A percentile compares a stretch with the other conserved stretches of the same genome.
Conservation (phyloP, 2,797 vertebrate genomes). For the Decapterus maruadsi region DNA sequence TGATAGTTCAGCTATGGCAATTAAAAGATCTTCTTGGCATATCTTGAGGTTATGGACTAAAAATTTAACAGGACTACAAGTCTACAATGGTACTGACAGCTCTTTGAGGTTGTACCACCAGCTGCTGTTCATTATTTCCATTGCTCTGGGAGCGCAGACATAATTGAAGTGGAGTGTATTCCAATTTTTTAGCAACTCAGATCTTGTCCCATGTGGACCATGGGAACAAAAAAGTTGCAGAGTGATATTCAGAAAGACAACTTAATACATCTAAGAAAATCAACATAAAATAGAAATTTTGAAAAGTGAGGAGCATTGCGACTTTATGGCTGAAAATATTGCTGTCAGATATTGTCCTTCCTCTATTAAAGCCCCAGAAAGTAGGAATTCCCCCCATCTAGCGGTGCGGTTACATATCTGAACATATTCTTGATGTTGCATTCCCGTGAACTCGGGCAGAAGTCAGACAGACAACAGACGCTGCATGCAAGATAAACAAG, state of each 20-base stretch:
- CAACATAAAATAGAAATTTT: background rate
- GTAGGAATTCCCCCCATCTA: no score
- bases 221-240: background rate
- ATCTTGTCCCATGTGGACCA: background rate
- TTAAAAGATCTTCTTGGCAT: slow-evolving; percentile 22
- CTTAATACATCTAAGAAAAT: background rate
- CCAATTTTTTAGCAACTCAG: background rate
- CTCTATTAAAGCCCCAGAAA: no score
- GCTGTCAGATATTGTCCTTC: no score
- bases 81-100: background rate
- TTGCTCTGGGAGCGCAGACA: background rate
- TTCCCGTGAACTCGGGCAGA: no score
- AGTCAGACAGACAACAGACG: no score
- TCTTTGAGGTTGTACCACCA: background rate
- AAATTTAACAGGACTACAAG: background rate
- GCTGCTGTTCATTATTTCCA: background rate
- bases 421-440: no score
- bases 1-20: slow-evolving; percentile 8
- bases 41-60: slow-evolving; percentile 4
- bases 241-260: background rate
- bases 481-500: no score
- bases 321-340: no score
- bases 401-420: no score
- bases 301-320: background rate
- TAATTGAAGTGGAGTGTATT: background rate